Evolutionary conservation across 2,797 vertebrate genomes (phyloP), one percentile per base, ranked within the genome.

Genomic region (Enteromius thamalakanensis): DNA sequence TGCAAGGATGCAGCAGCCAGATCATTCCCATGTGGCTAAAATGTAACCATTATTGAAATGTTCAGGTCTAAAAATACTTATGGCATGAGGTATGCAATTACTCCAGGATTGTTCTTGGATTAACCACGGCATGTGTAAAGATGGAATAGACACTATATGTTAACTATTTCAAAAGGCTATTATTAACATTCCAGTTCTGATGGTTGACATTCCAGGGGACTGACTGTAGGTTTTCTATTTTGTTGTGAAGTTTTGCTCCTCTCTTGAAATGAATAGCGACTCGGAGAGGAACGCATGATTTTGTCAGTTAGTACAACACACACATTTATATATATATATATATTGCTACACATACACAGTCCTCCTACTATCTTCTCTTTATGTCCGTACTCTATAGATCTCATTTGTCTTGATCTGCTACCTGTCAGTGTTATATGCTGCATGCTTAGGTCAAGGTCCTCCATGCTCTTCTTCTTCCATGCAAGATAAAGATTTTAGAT

Each of bases 51-150:
- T 85, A 83, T 84, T 58, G 76, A 37, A 68, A 81, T 55, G 32
- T 82, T 75, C 60, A 32, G 23, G 23, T 80, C 71, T 83, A 85
- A 82, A 83, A 84, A 90, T 88, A 76, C 78, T 75, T 32, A 78
- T 78, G 32, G 29, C 67, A 87, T 78, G 65, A 76, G 76, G 64
- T 69, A 64, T 51, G 67, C 19, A 55, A 83, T 85, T 74, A 70
- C 84, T 76, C 21, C 32, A 15, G 71, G 65, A 53, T 79, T 71
- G 79, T 85, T 86, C 40, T 55, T 76, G 82, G 74, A 26, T n/a
- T 29, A 81, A 68, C 15, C 2, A 37, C 1, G 26, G 15, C 67
- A 71, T 47, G 80, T 53, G 79, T 60, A 81, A 84, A 86, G 79
- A 67, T 72, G 42, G 23, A 79, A 53, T 15, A 58, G 60, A 77